Conservation (phyloP, 2,888 invertebrate genomes). For the Eudemis profundana region DNA sequence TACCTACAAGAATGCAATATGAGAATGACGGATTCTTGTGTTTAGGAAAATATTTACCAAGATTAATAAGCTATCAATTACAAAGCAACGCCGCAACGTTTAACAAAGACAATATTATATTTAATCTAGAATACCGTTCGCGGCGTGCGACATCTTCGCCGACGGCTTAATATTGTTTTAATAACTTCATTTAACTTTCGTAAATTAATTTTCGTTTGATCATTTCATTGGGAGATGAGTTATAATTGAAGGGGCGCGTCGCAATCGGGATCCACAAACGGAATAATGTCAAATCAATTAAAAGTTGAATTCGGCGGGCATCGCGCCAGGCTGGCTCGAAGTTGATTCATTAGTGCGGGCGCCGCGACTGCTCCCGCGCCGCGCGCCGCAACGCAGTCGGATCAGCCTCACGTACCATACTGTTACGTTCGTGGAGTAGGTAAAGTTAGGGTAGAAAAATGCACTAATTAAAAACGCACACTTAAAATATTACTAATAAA, state of each 20-base stretch:
- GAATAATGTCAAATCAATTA: slow-evolving; percentile 84
- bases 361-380: slow-evolving; percentile 50
- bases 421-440: no score
- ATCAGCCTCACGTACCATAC: slow-evolving; percentile 53
- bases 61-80: slow-evolving; percentile 17
- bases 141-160: slow-evolving; percentile 60
- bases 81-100: slow-evolving; percentile 17
- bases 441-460: no score
- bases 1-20: not conserved
- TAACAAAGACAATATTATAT: slow-evolving; percentile 35
- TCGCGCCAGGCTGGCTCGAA: slow-evolving; percentile 66
- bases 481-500: no score
- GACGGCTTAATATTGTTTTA: slow-evolving; percentile 55
- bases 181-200: slow-evolving; percentile 78
- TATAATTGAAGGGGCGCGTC: slow-evolving; percentile 78
- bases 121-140: slow-evolving; percentile 50
- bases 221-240: slow-evolving; percentile 77
- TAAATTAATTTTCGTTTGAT: slow-evolving; percentile 82
- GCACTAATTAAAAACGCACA: no score
- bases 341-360: slow-evolving; percentile 76
- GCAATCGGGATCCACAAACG: slow-evolving; percentile 75
- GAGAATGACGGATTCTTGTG: not conserved
- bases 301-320: slow-evolving; percentile 78
- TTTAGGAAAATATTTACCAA: slow-evolving; percentile 7
- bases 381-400: slow-evolving; percentile 58